Evolutionary conservation across 2,888 invertebrate genomes (phyloP).

Genomic region (Tryphoninae sp.): DNA sequence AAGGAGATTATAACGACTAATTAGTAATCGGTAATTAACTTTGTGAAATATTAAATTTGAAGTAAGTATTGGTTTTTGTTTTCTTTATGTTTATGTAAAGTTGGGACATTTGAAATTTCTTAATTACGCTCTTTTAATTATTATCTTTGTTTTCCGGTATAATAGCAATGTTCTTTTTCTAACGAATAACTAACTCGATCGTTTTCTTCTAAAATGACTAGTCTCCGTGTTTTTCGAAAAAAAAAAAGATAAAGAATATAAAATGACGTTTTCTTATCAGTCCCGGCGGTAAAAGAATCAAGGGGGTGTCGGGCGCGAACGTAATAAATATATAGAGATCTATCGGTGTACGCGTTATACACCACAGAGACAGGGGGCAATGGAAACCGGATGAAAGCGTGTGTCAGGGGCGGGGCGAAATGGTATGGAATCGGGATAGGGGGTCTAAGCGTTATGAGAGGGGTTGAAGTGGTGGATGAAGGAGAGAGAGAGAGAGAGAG

Average conservation of each 20-base stretch:
- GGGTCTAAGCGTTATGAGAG: slow-evolving; percentile 64
- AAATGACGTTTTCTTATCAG: slow-evolving; percentile 25
- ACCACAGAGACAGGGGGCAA: slow-evolving; percentile 31
- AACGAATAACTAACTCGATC: too few species aligned
- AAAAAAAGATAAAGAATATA: not conserved
- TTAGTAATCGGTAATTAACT: too few species aligned
- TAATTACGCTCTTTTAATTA: too few species aligned
- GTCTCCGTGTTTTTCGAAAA: not conserved
- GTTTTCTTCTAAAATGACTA: not conserved
- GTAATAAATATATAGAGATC: slow-evolving; percentile 9
- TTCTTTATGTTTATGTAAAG: too few species aligned
- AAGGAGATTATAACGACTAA: too few species aligned
- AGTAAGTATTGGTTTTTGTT: too few species aligned
- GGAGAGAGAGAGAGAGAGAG: slow-evolving; percentile 47
- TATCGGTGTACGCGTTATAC: slow-evolving; percentile 25
- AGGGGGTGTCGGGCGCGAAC: slow-evolving; percentile 25
- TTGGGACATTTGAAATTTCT: too few species aligned
- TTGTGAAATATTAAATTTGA: too few species aligned
- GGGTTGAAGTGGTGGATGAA: slow-evolving; percentile 57
- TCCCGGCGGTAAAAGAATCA: slow-evolving; percentile 20
- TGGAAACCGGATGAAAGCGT: slow-evolving; percentile 62
- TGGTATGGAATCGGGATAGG: slow-evolving; percentile 65
- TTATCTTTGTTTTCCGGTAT: too few species aligned
- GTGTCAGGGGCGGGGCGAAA: slow-evolving; percentile 67
- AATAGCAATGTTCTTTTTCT: too few species aligned